Evolutionary conservation across 2,113 vertebrate genomes (phyloP), one percentile per base, ranked within the genome.

Genomic region (Pogona vitticeps): DNA sequence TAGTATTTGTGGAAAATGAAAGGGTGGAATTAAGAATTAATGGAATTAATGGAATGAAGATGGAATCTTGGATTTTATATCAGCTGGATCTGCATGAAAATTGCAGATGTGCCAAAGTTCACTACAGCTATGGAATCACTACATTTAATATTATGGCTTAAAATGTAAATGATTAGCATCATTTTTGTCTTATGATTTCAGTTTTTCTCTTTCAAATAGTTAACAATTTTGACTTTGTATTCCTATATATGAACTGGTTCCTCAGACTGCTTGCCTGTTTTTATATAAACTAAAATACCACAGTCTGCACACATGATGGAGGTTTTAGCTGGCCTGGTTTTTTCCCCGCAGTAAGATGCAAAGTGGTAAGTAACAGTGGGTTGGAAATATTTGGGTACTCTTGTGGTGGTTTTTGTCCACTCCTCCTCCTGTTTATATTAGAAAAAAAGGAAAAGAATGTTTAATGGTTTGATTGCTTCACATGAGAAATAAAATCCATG

Each of bases 31-130:
- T n/a, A n/a, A n/a, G n/a, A n/a, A n/a, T n/a, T n/a, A n/a, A n/a
- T n/a, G n/a, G n/a, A n/a, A n/a, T n/a, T n/a, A n/a, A n/a, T n/a
- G n/a, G n/a, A 83, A n/a, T 72, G 46, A 80, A 76, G 65, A 81
- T 23, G 2, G 6, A 85, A 56, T 63, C 76, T 80, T 52, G 0
- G 14, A 68, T 88, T 89, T 91, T 92, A 88, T 83, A 31, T 36
- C 68, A 18, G 0, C 72, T 79, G 71, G 82, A 84, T 61, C 77
- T 92, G 76, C 2, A 38, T 83, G 28, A 72, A 87, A 88, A 81
- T 91, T 91, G 33, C 80, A 87, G 68, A 67, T 23, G 56, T 31
- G 71, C 65, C 81, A 85, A 83, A 88, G 81, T 86, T 68, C 38
- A 61, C 81, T 68, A 17, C 84, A 83, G 80, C 87, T 80, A 90